Evolutionary conservation across 2,888 invertebrate genomes (phyloP).

Genomic region (Nomada fucata): DNA sequence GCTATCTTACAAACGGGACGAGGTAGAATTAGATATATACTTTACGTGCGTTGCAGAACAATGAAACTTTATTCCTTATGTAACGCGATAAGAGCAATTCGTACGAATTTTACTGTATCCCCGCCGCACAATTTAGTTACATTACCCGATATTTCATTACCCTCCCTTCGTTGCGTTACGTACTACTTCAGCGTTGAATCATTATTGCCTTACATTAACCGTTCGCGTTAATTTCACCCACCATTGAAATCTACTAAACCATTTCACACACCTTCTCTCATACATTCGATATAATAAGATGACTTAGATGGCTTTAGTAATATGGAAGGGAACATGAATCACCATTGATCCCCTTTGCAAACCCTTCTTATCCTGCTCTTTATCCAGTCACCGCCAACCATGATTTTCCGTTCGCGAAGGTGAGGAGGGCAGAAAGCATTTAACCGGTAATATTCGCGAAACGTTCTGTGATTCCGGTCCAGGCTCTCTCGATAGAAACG

Average conservation of each 20-base stretch:
- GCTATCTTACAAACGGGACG: not conserved
- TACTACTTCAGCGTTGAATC: not conserved
- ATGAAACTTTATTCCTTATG: not conserved
- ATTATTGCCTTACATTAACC: not conserved
- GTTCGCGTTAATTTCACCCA: not conserved
- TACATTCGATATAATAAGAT: not conserved
- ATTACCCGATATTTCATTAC: not conserved
- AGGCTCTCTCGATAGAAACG: constrained; percentile 43
- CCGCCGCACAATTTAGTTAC: not conserved
- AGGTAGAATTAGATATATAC: constrained; percentile 2
- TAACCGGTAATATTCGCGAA: constrained; percentile 70
- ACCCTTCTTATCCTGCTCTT: constrained; percentile 10
- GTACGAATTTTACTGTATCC: not conserved
- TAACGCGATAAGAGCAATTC: constrained; percentile 17
- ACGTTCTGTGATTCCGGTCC: constrained; percentile 64
- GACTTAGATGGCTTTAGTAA: not conserved
- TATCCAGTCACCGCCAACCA: constrained; percentile 3
- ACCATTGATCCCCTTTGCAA: constrained; percentile 19
- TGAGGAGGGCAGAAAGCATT: constrained; percentile 63
- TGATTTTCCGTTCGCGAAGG: constrained; percentile 19
- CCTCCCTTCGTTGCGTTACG: not conserved
- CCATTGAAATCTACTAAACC: not conserved
- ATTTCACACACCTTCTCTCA: not conserved
- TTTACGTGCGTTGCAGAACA: not conserved
- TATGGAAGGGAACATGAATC: constrained; percentile 9